Conservation (phyloP, 1,140 invertebrate species). For the Drusus annulatus region DNA sequence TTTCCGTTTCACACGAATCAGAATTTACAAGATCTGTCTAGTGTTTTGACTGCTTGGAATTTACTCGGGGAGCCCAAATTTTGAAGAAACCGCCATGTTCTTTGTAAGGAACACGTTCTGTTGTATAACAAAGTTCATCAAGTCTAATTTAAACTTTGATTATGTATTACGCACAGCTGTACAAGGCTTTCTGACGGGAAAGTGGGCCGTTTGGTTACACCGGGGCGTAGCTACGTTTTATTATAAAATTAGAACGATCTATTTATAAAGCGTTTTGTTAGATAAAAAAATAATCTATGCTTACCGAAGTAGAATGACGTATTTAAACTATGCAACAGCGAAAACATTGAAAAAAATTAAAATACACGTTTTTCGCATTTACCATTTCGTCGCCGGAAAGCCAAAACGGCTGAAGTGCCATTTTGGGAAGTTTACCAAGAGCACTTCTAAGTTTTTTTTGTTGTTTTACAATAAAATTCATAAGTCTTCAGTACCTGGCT, state of each 20-base stretch:
- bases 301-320: no score
- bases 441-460: no score
- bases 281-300: no score
- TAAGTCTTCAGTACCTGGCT: no score
- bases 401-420: no score
- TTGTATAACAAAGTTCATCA: conserved; percentile 55
- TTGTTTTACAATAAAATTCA: no score
- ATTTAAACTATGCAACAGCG: no score
- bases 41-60: conserved; percentile 46
- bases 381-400: no score
- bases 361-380: no score
- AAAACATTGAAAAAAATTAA: no score
- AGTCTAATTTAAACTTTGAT: conserved; percentile 60
- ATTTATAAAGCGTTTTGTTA: background rate
- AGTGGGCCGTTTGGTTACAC: conserved; percentile 36
- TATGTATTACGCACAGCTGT: conserved; percentile 58
- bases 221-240: conserved; percentile 29
- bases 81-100: conserved; percentile 41
- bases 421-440: no score
- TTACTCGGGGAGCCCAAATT: conserved; percentile 46
- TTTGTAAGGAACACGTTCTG: conserved; percentile 55
- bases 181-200: conserved; percentile 38
- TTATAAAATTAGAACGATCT: conserved; percentile 29
- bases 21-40: conserved; percentile 33
- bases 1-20: background rate